Conservation (phyloP, 1,140 invertebrate species). For the Drosophila dunni region DNA sequence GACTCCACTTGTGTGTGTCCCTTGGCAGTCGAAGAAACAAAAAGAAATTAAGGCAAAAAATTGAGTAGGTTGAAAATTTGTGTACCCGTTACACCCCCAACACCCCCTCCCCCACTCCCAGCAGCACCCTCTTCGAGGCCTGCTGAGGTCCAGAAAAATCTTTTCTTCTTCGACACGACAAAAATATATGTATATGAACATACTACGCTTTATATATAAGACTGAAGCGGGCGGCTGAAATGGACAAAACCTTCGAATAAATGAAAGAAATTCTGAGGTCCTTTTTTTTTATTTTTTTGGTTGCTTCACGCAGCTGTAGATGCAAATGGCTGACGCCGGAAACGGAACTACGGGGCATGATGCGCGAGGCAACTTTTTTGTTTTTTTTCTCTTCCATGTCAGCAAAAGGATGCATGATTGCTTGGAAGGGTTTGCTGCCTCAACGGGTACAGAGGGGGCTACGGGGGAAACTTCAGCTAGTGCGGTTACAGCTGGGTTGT, state of each 20-base stretch:
- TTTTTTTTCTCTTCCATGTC: constrained; percentile 22
- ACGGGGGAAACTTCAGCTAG: not conserved
- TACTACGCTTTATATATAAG: constrained; percentile 16
- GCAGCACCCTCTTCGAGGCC: constrained; percentile 18
- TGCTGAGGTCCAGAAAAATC: constrained; percentile 60
- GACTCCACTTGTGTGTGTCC: constrained; percentile 53
- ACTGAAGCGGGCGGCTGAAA: not conserved
- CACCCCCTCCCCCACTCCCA: not conserved
- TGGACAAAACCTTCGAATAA: constrained; percentile 66
- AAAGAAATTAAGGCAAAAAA: constrained; percentile 82
- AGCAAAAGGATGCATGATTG: constrained; percentile 78
- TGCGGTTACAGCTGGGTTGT: constrained; percentile 44
- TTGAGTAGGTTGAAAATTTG: constrained; percentile 82
- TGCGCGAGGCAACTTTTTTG: not conserved
- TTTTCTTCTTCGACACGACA: constrained; percentile 75
- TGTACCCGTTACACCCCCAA: constrained; percentile 62
- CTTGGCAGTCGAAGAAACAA: constrained; percentile 55
- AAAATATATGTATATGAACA: constrained; percentile 32
- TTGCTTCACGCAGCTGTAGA: constrained; percentile 50
- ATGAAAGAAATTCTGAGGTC: constrained; percentile 63
- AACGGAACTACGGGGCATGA: constrained; percentile 69
- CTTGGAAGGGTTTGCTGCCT: constrained; percentile 41
- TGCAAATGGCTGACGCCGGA: constrained; percentile 81
- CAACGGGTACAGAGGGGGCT: not conserved
- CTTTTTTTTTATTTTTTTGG: constrained; percentile 17